These are phyloP conservation scores for Beris morrisii DNA, from an alignment of 2,888 invertebrate genomes.

Conservation along the genomic window DNA sequence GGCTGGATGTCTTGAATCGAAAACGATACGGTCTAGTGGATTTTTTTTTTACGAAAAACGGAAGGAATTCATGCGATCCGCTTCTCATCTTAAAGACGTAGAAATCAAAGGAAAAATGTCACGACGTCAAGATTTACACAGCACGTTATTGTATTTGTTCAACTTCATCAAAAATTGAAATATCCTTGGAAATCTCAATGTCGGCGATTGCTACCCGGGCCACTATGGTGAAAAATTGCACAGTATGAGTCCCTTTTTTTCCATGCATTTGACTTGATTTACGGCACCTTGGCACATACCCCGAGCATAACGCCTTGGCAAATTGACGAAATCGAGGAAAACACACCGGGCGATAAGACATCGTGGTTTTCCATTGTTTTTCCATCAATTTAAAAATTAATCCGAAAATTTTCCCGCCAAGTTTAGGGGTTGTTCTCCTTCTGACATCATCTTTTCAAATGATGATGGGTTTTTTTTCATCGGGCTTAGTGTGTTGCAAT, in stretches of 20 bases:
- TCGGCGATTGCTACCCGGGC: no score
- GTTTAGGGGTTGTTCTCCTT: not conserved
- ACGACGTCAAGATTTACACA: constrained; percentile 35
- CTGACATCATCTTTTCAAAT: not conserved
- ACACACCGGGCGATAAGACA: constrained; percentile 4
- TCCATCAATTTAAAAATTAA: not conserved
- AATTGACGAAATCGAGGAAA: constrained; percentile 23
- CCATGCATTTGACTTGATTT: constrained; percentile 17
- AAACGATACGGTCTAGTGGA: constrained; percentile 23
- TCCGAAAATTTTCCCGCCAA: no score
- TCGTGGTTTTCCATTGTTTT: constrained; percentile 16
- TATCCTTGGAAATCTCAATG: not conserved
- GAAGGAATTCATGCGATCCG: constrained; percentile 10
- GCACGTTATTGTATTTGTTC: constrained; percentile 31
- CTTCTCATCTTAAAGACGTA: not conserved
- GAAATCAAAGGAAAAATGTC: constrained; percentile 14
- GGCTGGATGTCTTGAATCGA: constrained; percentile 17
- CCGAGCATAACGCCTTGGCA: not conserved
- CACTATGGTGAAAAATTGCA: constrained; percentile 28
- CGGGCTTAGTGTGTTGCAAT: constrained; percentile 14
- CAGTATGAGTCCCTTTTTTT: constrained; percentile 27
- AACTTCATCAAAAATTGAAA: constrained; percentile 22
- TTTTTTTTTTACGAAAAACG: constrained; percentile 29
- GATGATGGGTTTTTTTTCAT: not conserved
- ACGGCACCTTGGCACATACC: constrained; percentile 26